Percentiles rank a stretch among this genome's conserved stretches.
Conservation (phyloP, 2,797 vertebrate species). For the Hydrocynus forskahlii region DNA sequence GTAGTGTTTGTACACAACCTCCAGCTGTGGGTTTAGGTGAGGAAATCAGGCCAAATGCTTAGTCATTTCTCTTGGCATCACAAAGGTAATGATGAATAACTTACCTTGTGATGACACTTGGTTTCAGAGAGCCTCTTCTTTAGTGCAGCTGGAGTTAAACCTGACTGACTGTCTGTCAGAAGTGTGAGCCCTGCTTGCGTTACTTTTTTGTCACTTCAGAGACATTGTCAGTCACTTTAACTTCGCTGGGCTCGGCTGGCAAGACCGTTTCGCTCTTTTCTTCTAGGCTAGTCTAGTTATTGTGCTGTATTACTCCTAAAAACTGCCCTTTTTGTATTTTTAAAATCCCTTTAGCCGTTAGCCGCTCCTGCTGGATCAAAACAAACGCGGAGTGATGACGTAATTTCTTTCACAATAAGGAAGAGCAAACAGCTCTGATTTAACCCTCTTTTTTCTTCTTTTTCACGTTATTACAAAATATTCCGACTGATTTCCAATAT, state of each 20-base stretch:
- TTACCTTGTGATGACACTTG: not conserved
- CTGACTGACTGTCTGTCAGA: not conserved
- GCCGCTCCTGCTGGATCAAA: not conserved
- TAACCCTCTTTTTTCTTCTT: too few species aligned
- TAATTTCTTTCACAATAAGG: too few species aligned
- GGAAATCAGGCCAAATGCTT: not conserved
- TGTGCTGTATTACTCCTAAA: not conserved
- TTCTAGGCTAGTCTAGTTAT: not conserved
- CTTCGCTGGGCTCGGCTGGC: not conserved
- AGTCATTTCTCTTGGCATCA: not conserved
- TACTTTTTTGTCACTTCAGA: not conserved
- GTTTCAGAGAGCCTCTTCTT: not conserved
- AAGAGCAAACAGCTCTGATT: too few species aligned
- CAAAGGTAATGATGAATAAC: not conserved
- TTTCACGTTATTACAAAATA: too few species aligned
- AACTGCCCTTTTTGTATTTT: not conserved
- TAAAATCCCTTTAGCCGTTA: not conserved
- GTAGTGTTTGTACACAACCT: not conserved
- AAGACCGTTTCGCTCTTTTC: not conserved
- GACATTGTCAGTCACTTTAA: not conserved
- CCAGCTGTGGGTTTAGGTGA: not conserved
- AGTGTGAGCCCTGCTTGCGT: not conserved
- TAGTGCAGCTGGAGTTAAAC: not conserved
- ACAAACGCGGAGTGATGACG: slow-evolving; percentile 39
- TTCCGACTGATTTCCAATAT: too few species aligned